These are phyloP conservation scores for Phenganax subtilis DNA, from an alignment of 92 coral and sea anemone species.

Conservation along the genomic window DNA sequence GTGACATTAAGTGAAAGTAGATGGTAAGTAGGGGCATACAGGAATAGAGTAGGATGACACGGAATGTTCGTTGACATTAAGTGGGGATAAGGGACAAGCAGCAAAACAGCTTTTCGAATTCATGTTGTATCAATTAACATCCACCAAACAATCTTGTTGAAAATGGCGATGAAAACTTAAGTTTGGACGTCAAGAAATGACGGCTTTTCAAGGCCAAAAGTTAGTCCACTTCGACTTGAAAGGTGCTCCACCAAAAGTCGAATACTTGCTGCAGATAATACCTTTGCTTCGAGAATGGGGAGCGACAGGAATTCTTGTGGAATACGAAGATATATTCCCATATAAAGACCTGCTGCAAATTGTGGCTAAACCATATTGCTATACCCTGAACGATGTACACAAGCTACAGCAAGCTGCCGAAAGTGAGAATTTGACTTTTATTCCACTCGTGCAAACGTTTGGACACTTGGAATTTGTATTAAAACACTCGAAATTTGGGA, in stretches of 20 bases:
- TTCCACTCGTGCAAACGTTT: slow-evolving; percentile 82
- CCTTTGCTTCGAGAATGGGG: slow-evolving; percentile 84
- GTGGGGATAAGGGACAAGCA: neutral
- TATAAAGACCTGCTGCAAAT: slow-evolving; percentile 55
- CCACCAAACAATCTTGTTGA: neutral
- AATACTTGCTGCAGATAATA: slow-evolving; percentile 68
- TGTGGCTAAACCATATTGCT: slow-evolving; percentile 61
- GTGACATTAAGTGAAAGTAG: too few species aligned
- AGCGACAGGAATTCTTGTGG: slow-evolving; percentile 86
- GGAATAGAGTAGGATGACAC: too few species aligned
- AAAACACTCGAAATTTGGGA: slow-evolving; percentile 62
- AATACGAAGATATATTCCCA: slow-evolving; percentile 94
- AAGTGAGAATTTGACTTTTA: slow-evolving; percentile 52
- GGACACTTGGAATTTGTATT: slow-evolving; percentile 86
- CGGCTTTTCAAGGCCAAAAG: slow-evolving; percentile 66
- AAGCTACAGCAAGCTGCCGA: slow-evolving; percentile 54
- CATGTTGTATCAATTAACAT: too few species aligned
- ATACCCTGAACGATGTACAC: slow-evolving; percentile 55
- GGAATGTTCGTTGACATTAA: too few species aligned
- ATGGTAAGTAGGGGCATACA: too few species aligned
- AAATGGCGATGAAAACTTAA: neutral
- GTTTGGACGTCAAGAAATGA: neutral
- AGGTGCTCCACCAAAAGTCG: slow-evolving; percentile 93
- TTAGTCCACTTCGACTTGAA: slow-evolving; percentile 86
- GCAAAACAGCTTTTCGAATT: too few species aligned